Percentiles rank a stretch among this genome's conserved stretches.
phyloP scores from a whole-genome alignment of 92 coral and sea anemone species.

The Bergia puertoricense region DNA sequence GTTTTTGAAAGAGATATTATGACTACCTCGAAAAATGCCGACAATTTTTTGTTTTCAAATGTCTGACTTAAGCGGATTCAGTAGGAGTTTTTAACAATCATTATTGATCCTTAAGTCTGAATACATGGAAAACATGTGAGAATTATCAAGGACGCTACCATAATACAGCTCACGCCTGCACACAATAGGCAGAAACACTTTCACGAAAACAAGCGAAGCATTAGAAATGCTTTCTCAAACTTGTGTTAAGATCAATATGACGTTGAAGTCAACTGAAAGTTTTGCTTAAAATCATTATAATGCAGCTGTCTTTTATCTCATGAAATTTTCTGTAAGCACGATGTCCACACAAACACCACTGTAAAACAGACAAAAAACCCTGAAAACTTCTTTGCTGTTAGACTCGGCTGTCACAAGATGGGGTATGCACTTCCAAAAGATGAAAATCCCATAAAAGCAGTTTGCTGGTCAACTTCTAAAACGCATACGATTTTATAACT shows the following conservation, averaged over 20 bases:
- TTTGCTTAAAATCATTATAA: too few species aligned
- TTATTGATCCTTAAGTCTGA: too few species aligned
- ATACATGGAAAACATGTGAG: too few species aligned
- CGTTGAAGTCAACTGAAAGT: not conserved
- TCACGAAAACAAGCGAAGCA: not conserved
- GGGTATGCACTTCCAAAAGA: too few species aligned
- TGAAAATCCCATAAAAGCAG: too few species aligned
- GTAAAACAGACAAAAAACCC: not conserved
- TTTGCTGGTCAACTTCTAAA: too few species aligned
- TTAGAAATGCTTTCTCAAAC: not conserved
- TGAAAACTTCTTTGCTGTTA: too few species aligned
- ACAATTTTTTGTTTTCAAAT: too few species aligned
- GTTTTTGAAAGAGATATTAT: not conserved
- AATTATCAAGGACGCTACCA: not conserved
- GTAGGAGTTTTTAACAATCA: not conserved
- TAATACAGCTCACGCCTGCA: too few species aligned
- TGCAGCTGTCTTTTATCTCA: not conserved
- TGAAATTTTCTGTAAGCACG: not conserved
- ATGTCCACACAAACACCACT: not conserved
- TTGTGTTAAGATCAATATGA: not conserved
- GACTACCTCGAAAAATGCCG: not conserved
- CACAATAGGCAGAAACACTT: not conserved
- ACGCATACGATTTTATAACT: not conserved
- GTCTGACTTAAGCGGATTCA: not conserved
- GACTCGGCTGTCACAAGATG: not conserved